Evolutionary conservation across 2,888 invertebrate species (phyloP), one percentile per base, ranked within the genome.

Genomic region (Nephrocerus scutellatus): DNA sequence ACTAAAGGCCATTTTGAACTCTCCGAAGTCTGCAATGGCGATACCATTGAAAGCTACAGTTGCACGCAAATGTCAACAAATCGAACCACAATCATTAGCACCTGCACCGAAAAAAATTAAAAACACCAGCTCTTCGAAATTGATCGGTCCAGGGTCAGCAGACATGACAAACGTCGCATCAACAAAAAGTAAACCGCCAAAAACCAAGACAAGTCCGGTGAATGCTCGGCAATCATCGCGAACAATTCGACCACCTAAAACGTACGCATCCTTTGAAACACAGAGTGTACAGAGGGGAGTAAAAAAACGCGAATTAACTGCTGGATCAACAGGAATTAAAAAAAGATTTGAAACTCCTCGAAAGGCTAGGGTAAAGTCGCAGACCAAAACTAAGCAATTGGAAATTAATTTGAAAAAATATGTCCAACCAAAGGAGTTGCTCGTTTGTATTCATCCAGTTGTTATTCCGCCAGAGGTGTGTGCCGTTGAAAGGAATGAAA

Each of bases 41-140:
- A 13, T 23, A 6, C 16, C 44, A 15, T 40, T 46, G 2, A 26
- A 32, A 20, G 19, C 29, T 3, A 39, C 32, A 22, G 9, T 19
- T n/a, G 36, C 47, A 5, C 54, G 60, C 5, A 45, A 48, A 22
- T 53, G 58, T 4, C 14, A 54, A 9, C 46, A 55, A 26, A 62
- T 63, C n/a, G 55, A 50, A 4, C 51, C 63, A 1, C 50, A 53
- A n/a, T n/a, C n/a, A n/a, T n/a, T n/a, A n/a, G n/a, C n/a, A 12
- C 58, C 60, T 3, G 51, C 51, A 10, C 46, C 54, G 2, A 36
- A 35, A 14, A 30, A 25, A 6, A 19, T 45, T n/a, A 26, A 18
- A 14, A 30, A 6, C 7, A 47, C 40, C n/a, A 20, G 46, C 1
- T 44, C 30, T 8, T 40, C 43, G 22, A 51, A 48, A 30, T 34